Evolutionary conservation across 2,797 vertebrate species (phyloP).

Genomic region (Coendou prehensilis): DNA sequence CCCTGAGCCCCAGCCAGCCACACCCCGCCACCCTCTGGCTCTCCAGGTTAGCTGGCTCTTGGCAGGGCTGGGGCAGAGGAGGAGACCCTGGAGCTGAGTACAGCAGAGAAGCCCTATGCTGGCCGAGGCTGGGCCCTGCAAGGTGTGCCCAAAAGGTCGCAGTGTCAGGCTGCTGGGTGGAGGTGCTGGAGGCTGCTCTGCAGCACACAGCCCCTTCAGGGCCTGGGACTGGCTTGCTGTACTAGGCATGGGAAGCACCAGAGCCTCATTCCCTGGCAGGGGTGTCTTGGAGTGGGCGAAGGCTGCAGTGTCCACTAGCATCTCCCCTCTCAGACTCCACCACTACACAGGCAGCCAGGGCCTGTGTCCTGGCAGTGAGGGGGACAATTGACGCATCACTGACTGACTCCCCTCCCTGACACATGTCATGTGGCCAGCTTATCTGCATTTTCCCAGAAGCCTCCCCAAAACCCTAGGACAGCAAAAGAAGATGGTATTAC

Average conservation of each 20-base stretch:
- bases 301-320: neutral
- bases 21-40: neutral
- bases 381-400: neutral
- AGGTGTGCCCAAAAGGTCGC: neutral
- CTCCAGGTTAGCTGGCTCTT: neutral
- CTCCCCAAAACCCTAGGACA: neutral
- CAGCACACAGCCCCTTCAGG: no score
- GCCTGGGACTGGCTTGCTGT: neutral
- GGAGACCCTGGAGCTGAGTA: neutral
- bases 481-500: neutral
- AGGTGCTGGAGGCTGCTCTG: rapidly evolving
- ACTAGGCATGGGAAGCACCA: neutral
- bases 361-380: neutral
- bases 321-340: neutral
- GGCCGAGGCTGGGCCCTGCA: neutral
- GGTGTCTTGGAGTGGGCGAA: neutral
- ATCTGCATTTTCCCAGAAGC: neutral
- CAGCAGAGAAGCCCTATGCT: neutral
- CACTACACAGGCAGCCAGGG: no score
- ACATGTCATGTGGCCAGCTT: neutral
- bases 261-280: neutral
- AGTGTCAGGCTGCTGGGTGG: neutral
- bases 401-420: neutral
- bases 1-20: neutral
- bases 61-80: neutral